A percentile compares a stretch with the other conserved stretches of the same genome.
Evolutionary conservation across 2,888 invertebrate species (phyloP).

Genomic region (Beris morrisii): DNA sequence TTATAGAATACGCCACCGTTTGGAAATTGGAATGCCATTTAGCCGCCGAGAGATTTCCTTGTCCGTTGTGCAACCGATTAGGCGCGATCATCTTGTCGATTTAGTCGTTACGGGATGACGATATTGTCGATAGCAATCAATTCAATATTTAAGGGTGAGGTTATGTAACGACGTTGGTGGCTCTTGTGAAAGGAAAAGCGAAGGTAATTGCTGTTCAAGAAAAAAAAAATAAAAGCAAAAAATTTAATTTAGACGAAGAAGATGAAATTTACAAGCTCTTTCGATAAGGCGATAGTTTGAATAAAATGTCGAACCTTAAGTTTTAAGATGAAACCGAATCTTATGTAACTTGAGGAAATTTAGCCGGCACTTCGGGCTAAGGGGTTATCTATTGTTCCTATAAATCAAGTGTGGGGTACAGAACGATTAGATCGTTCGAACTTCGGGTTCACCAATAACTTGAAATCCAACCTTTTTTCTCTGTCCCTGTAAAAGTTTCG

Average conservation of each 20-base stretch:
- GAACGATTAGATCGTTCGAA: too few relatives aligned
- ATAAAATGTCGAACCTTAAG: too few relatives aligned
- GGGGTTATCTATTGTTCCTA: too few relatives aligned
- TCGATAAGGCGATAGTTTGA: background rate
- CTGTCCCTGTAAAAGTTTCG: too few relatives aligned
- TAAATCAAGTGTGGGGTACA: too few relatives aligned
- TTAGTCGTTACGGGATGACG: constrained; percentile 1
- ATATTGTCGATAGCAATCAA: constrained; percentile 21
- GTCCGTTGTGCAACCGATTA: constrained; percentile 20
- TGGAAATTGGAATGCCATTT: constrained; percentile 11
- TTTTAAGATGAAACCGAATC: too few relatives aligned
- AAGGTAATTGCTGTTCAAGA: constrained; percentile 23
- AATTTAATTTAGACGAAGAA: too few relatives aligned
- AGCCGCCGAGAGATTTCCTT: constrained; percentile 19
- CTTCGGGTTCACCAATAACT: too few relatives aligned
- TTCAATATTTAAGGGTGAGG: constrained; percentile 27
- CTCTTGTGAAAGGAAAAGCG: constrained; percentile 28
- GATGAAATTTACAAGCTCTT: constrained; percentile 20
- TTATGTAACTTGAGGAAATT: too few relatives aligned
- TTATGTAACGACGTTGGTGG: constrained; percentile 14
- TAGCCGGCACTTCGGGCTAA: too few relatives aligned
- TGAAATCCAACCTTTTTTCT: too few relatives aligned
- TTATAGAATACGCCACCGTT: background rate
- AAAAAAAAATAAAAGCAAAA: constrained; percentile 8
- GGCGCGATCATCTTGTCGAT: constrained; percentile 13